Conservation (phyloP, 2,797 vertebrate species). For the Vespertilio murinus region DNA sequence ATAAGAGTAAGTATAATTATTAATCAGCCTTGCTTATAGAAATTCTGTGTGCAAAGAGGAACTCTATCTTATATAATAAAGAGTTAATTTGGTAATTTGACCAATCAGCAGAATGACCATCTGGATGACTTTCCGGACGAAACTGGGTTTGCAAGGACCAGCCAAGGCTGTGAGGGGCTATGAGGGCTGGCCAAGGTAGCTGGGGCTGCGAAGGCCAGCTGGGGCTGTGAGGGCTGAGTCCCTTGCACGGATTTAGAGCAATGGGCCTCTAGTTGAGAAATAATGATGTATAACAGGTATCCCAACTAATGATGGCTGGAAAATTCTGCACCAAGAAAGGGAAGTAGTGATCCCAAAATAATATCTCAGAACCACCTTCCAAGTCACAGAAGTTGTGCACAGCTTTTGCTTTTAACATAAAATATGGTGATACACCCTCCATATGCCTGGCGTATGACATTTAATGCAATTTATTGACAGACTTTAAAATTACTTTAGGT, state of each 20-base stretch:
- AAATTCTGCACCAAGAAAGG: background rate
- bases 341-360: background rate
- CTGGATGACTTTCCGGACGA: too few species aligned
- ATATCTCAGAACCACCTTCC: background rate
- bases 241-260: too few species aligned
- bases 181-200: too few species aligned
- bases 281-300: background rate
- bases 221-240: too few species aligned
- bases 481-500: background rate
- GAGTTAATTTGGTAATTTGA: too few species aligned
- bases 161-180: too few species aligned
- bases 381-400: background rate
- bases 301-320: background rate
- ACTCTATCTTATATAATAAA: background rate
- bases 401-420: slow-evolving; percentile 5
- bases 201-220: too few species aligned
- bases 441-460: background rate
- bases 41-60: background rate
- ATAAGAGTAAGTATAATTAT: background rate
- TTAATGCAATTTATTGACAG: background rate
- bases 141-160: too few species aligned
- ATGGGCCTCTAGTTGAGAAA: background rate
- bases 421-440: background rate
- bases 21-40: background rate
- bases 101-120: fast-evolving